Conservation (phyloP, 2,113 vertebrate genomes). For the Rhinoptilus africanus region DNA sequence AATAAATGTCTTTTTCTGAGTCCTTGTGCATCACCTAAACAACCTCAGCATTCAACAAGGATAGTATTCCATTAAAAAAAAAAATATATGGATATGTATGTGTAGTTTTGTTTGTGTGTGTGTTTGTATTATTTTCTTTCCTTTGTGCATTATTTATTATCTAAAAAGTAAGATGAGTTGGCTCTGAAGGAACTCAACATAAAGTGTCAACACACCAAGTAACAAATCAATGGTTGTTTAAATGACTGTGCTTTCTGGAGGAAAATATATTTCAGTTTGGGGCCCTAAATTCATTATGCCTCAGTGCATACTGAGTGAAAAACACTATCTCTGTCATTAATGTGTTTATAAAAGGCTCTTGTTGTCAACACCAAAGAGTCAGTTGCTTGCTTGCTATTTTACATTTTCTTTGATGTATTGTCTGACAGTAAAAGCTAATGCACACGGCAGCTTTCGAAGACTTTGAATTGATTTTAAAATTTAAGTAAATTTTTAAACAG, state of each 20-base stretch:
- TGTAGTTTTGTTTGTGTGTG: not conserved
- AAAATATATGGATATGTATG: not conserved
- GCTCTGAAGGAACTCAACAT: slow-evolving; percentile 36
- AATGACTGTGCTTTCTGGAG: slow-evolving; percentile 27
- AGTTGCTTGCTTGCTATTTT: not conserved
- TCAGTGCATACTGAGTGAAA: slow-evolving; percentile 53
- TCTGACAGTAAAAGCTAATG: slow-evolving; percentile 59
- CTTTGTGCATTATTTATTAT: slow-evolving; percentile 57
- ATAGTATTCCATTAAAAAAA: not conserved
- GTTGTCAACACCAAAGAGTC: slow-evolving; percentile 30
- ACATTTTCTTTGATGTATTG: slow-evolving; percentile 42
- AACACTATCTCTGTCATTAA: slow-evolving; percentile 60
- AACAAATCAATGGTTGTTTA: slow-evolving; percentile 66
- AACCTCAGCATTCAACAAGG: not conserved
- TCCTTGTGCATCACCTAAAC: not conserved
- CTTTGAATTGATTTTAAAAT: slow-evolving; percentile 39
- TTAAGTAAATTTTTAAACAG: slow-evolving; percentile 32
- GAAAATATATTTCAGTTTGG: slow-evolving; percentile 62
- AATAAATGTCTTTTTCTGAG: not conserved
- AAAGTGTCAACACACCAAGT: slow-evolving; percentile 45
- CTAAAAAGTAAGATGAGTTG: slow-evolving; percentile 30
- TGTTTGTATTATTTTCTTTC: not conserved
- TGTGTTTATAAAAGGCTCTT: slow-evolving; percentile 63
- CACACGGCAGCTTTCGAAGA: not conserved
- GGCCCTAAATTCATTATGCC: slow-evolving; percentile 61